Evolutionary conservation across 2,888 invertebrate genomes (phyloP).

Genomic region (Drosophila fulvimacula): DNA sequence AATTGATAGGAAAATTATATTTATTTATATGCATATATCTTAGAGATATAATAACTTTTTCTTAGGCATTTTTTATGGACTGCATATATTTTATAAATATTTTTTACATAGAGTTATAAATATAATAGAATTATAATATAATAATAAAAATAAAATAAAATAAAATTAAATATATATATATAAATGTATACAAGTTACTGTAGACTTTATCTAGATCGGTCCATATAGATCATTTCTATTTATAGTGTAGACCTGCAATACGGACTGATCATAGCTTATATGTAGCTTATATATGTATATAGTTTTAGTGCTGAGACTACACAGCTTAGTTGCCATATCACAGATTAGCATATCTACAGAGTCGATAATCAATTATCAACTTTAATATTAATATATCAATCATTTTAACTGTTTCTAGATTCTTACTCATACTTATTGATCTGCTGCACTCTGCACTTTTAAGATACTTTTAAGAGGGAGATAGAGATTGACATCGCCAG

Average conservation of each 20-base stretch:
- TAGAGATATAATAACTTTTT: no score
- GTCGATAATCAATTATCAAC: neutral
- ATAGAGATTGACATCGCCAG: constrained; percentile 7
- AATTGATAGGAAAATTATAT: no score
- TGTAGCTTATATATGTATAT: neutral
- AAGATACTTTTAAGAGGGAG: no score
- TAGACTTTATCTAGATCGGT: neutral
- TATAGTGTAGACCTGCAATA: neutral
- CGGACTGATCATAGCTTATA: neutral
- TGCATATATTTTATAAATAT: no score
- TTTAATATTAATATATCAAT: neutral
- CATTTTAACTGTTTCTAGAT: neutral
- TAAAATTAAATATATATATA: no score
- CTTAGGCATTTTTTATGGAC: no score
- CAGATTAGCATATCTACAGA: neutral
- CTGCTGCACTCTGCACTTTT: constrained; percentile 37
- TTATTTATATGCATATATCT: no score
- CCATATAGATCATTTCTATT: neutral
- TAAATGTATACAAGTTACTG: no score
- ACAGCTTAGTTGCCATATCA: neutral
- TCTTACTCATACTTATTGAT: neutral
- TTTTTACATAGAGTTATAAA: no score
- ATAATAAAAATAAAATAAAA: no score
- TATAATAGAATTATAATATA: no score
- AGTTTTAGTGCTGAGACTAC: neutral